A percentile compares a stretch with the other conserved stretches of the same genome.
phyloP scores from a whole-genome alignment of 2,797 vertebrate genomes.

The Schizothorax lantsangensis region DNA sequence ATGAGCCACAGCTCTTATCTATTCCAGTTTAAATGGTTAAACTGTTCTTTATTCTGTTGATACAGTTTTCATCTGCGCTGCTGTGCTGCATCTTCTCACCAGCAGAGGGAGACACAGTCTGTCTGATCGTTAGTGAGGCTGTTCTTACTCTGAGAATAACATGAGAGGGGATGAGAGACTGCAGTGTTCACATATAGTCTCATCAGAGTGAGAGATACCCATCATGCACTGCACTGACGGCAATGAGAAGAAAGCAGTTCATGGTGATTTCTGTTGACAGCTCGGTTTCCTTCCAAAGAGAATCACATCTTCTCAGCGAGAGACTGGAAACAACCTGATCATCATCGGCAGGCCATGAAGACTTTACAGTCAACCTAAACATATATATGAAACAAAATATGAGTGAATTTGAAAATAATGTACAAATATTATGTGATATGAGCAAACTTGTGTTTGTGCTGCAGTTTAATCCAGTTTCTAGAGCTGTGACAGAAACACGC shows the following conservation, averaged over 20 bases:
- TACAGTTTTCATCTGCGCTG: background rate
- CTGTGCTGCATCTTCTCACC: background rate
- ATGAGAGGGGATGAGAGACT: background rate
- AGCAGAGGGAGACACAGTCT: constrained; percentile 26
- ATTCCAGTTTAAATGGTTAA: background rate
- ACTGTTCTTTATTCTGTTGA: background rate
- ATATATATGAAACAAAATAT: background rate
- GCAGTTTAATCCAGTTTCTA: background rate
- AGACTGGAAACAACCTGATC: background rate
- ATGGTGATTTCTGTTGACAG: background rate
- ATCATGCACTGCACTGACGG: background rate
- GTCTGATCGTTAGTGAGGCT: too few relatives aligned
- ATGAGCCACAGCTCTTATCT: background rate
- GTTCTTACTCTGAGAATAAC: background rate
- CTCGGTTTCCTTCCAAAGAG: background rate
- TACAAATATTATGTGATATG: background rate
- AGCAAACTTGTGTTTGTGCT: background rate
- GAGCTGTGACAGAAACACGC: background rate
- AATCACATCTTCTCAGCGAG: background rate
- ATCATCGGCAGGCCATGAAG: background rate
- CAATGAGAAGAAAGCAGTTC: background rate
- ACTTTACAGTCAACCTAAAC: background rate
- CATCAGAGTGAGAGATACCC: background rate
- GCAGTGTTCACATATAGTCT: background rate
- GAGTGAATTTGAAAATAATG: background rate